Base-by-base conservation (phyloP, 92 coral and sea anemone species). In the Siderastrea radians region DNA sequence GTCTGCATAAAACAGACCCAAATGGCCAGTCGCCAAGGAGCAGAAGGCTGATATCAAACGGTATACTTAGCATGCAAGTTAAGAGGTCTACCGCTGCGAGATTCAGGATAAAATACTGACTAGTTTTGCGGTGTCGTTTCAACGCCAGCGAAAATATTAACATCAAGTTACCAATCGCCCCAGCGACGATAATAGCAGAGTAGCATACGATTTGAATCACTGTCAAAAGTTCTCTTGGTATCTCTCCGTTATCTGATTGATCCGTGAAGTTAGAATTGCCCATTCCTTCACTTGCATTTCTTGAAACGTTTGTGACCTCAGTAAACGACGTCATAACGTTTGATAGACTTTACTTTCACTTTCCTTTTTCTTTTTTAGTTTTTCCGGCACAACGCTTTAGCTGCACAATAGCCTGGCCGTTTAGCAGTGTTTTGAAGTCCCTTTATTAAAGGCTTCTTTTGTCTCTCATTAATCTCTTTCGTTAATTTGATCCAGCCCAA, bases 61-160 rank as follows among this genome's bases (percentile, higher is more conserved):
- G 99, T 44, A 97, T 90, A 54, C 99, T 93, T 3, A 95, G 65
- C 52, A 78, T 50, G 75, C 99, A 95, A 1, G 96, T 94, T 19
- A 90, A 93, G 4, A 96, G 91, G 77, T 95, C 99, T 7, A 98
- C 94, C 7, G 87, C 71, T 1, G 99, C 99, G 17, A 97, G 93
- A 71, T 97, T 97, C 10, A 97, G 89, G 68, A 97, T 95, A 8
- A 95, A 92, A 61, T 90, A 97, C 85, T 95, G 97, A 63, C 99
- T 97, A 10, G 92, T 88, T 82, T 92, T 93, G 11, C 93, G 95
- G 52, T 90, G 93, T 14, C 88, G 87, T 67, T 93, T 91, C 52
- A 71, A 76, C 43, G 89, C 81, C 47, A 95, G 74, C 11, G 90
- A 82, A 77, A 89, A 80, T 46, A 95, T 81, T 15, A 97, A 82